phyloP scores from a whole-genome alignment of 2,797 vertebrate genomes.

The Florisuga fusca region DNA sequence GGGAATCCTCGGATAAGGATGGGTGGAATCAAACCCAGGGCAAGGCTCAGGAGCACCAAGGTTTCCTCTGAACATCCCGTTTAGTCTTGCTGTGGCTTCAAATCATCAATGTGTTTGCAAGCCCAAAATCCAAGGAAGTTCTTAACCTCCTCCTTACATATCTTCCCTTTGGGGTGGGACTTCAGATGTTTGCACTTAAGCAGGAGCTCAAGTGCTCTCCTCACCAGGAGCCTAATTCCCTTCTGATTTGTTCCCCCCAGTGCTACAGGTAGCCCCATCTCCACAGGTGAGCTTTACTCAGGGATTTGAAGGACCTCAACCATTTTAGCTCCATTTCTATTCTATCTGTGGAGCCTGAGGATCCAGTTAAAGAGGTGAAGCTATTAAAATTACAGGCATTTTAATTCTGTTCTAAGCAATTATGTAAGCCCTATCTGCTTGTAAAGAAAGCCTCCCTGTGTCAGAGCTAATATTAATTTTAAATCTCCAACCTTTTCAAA shows the following conservation, averaged over 20 bases:
- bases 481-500: constrained; percentile 68
- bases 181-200: background rate
- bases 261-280: background rate
- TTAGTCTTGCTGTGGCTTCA: background rate
- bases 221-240: background rate
- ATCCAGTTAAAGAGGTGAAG: constrained; percentile 24
- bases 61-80: background rate
- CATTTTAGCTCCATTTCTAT: constrained; percentile 3
- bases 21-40: background rate
- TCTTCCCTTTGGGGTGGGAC: background rate
- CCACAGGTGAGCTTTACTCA: background rate
- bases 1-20: background rate
- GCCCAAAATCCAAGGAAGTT: background rate
- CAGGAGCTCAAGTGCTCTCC: background rate
- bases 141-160: background rate
- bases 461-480: constrained; percentile 64
- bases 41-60: background rate
- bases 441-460: constrained; percentile 34
- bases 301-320: background rate
- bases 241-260: background rate
- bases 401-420: constrained; percentile 60
- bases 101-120: background rate
- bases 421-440: constrained; percentile 53
- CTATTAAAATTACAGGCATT: constrained; percentile 42
- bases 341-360: background rate